Percentiles rank a stretch among this genome's conserved stretches.
Conservation (phyloP, 2,888 invertebrate genomes). For the Vannuccia rotundouncinata region DNA sequence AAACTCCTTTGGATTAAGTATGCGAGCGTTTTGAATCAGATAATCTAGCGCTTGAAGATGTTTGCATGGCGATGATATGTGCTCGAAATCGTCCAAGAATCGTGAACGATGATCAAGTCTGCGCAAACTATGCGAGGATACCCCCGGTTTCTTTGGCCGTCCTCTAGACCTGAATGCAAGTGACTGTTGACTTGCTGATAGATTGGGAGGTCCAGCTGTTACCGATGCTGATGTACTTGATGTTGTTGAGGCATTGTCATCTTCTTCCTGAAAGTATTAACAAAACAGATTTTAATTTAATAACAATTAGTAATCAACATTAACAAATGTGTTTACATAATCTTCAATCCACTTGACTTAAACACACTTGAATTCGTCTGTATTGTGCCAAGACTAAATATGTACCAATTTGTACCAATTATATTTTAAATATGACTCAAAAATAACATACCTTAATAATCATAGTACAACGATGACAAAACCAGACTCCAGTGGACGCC, state of each 20-base stretch:
- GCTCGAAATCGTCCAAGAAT: not conserved
- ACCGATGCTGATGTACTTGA: not conserved
- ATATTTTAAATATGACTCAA: no score
- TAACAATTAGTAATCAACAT: no score
- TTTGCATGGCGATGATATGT: constrained; percentile 27
- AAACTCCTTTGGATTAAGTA: constrained; percentile 82
- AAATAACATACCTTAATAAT: constrained; percentile 31
- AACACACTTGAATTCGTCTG: no score
- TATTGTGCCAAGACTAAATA: no score
- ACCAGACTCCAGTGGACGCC: constrained; percentile 82
- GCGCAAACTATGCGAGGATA: not conserved
- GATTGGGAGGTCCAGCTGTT: not conserved
- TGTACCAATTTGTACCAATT: no score
- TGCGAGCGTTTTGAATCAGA: constrained; percentile 72
- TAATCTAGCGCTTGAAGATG: constrained; percentile 66
- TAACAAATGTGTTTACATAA: no score
- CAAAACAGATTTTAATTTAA: no score
- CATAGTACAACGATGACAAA: constrained; percentile 71
- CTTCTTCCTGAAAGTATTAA: constrained; percentile 19
- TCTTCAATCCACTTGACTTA: no score
- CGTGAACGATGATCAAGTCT: not conserved
- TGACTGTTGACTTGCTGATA: not conserved
- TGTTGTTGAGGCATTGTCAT: constrained; percentile 31
- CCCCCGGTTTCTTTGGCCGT: not conserved
- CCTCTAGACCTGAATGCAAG: not conserved